Percentiles rank a stretch among this genome's conserved stretches.
phyloP scores from a whole-genome alignment of 2,113 vertebrate genomes.

The Haemorhous mexicanus region DNA sequence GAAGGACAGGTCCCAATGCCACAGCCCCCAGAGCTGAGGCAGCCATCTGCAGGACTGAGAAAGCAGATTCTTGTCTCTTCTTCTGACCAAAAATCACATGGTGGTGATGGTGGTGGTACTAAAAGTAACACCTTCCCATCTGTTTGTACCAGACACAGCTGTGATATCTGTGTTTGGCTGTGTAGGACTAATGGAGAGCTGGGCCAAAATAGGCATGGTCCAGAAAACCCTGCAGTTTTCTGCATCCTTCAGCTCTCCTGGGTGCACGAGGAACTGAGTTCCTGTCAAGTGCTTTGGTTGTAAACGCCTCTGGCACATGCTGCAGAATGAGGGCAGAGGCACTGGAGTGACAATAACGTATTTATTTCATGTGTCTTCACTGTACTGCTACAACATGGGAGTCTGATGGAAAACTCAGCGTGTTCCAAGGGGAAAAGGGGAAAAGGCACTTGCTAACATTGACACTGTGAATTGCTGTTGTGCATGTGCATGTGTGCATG shows the following conservation, averaged over 20 bases:
- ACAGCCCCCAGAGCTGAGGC: neutral
- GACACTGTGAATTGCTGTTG: conserved; percentile 37
- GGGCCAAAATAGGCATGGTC: neutral
- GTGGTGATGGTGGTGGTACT: neutral
- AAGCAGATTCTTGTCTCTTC: neutral
- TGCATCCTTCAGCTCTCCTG: neutral
- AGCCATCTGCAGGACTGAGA: neutral
- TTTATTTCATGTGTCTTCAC: neutral
- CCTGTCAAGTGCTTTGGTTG: neutral
- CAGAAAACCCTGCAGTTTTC: neutral
- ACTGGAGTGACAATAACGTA: neutral
- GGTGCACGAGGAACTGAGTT: neutral
- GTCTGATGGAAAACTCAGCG: neutral
- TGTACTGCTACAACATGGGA: neutral
- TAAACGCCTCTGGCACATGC: neutral
- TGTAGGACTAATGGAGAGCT: neutral
- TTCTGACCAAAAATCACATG: neutral
- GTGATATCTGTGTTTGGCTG: neutral
- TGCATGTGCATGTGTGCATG: conserved; percentile 39
- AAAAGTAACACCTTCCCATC: neutral
- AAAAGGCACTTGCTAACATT: neutral
- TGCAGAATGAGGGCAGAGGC: neutral
- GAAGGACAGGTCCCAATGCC: neutral
- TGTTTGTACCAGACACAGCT: neutral
- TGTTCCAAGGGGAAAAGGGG: neutral